Evolutionary conservation across 2,888 invertebrate genomes (phyloP).

Genomic region (Malthinus flaveolus): DNA sequence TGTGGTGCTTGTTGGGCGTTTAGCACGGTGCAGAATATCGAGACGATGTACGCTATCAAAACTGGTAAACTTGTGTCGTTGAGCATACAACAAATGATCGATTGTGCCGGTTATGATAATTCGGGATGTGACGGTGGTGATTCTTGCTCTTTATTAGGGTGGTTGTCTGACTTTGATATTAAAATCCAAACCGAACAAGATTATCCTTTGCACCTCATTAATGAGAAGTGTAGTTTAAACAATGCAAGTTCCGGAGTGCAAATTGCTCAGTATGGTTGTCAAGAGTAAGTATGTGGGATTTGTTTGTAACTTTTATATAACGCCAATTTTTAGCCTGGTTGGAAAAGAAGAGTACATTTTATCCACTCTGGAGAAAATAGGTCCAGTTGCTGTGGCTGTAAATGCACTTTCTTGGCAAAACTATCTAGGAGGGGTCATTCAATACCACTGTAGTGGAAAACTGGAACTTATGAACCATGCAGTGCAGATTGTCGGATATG

Average conservation of each 20-base stretch:
- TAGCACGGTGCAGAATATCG: constrained; percentile 73
- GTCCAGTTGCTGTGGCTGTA: constrained; percentile 79
- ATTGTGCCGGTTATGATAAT: constrained; percentile 75
- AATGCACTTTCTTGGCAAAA: constrained; percentile 86
- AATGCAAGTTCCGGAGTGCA: constrained; percentile 54
- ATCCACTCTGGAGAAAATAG: constrained; percentile 64
- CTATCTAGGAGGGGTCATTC: constrained; percentile 82
- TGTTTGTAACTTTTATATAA: constrained; percentile 8
- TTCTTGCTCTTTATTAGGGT: constrained; percentile 75
- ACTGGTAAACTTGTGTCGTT: constrained; percentile 63
- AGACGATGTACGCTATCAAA: constrained; percentile 75
- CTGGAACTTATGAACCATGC: constrained; percentile 74
- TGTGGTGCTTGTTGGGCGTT: constrained; percentile 92
- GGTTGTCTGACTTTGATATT: constrained; percentile 65
- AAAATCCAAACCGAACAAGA: constrained; percentile 60
- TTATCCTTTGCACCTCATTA: constrained; percentile 66
- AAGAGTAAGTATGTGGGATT: constrained; percentile 60
- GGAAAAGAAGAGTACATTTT: constrained; percentile 67
- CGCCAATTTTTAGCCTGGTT: constrained; percentile 59
- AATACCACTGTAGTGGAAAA: constrained; percentile 73
- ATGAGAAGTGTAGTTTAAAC: constrained; percentile 56
- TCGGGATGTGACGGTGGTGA: constrained; percentile 81
- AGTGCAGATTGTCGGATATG: constrained; percentile 82
- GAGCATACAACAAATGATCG: constrained; percentile 81
- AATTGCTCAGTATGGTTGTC: constrained; percentile 64